Percentiles rank a stretch among this genome's conserved stretches.
Conservation (phyloP, 2,888 invertebrate species). For the Pristionchus arcanus region DNA sequence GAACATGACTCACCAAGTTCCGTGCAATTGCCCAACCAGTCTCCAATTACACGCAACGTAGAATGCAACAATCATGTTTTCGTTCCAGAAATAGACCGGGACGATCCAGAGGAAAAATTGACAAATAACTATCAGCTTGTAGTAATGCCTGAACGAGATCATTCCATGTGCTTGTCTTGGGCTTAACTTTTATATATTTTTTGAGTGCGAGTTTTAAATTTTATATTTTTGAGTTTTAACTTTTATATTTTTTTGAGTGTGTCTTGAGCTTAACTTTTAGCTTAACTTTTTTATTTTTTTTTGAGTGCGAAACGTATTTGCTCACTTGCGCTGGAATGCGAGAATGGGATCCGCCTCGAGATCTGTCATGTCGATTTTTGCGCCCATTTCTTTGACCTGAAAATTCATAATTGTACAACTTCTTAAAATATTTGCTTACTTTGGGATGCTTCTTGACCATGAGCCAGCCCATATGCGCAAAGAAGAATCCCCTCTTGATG, state of each 20-base stretch:
- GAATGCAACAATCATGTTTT: constrained; percentile 88
- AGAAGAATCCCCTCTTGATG: constrained; percentile 92
- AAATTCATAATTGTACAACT: background rate
- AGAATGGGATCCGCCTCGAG: constrained; percentile 88
- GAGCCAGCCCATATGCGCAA: constrained; percentile 96
- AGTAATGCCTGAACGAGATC: constrained; percentile 86
- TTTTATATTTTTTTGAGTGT: too few species aligned
- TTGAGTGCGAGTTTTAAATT: too few species aligned
- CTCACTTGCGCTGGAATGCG: constrained; percentile 90
- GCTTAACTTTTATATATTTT: too few species aligned
- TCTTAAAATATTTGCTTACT: background rate
- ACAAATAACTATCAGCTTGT: constrained; percentile 87
- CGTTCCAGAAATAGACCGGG: constrained; percentile 85
- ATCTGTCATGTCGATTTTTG: constrained; percentile 88
- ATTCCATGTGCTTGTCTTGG: too few species aligned
- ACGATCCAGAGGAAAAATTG: constrained; percentile 89
- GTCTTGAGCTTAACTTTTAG: too few species aligned
- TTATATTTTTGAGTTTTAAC: too few species aligned
- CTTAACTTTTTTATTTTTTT: too few species aligned
- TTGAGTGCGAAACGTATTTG: too few species aligned
- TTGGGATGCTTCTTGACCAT: constrained; percentile 87
- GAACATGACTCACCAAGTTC: constrained; percentile 85
- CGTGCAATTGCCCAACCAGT: constrained; percentile 90
- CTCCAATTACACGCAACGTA: constrained; percentile 89
- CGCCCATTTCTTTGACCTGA: constrained; percentile 79